Evolutionary conservation across 2,888 invertebrate genomes (phyloP).

Genomic region (Microplitis deprimator): DNA sequence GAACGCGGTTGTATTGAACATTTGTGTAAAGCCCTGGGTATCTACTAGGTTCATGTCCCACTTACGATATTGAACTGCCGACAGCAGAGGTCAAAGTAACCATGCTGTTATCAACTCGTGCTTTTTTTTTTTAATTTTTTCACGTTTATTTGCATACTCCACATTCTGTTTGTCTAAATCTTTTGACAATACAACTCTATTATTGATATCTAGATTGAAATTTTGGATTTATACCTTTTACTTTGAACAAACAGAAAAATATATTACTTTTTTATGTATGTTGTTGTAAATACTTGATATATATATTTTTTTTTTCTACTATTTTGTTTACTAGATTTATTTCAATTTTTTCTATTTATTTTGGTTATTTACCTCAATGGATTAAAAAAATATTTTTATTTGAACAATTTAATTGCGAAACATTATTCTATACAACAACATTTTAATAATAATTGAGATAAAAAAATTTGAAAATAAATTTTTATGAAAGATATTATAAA

Average conservation of each 20-base stretch:
- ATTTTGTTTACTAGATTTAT: too few relatives aligned
- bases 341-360: too few relatives aligned
- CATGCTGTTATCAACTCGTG: conserved; percentile 14
- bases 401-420: too few relatives aligned
- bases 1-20: conserved; percentile 23
- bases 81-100: conserved; percentile 23
- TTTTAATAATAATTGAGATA: too few relatives aligned
- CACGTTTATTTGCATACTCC: background rate
- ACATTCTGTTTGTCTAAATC: background rate
- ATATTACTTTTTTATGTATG: too few relatives aligned
- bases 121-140: background rate
- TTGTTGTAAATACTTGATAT: too few relatives aligned
- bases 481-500: background rate
- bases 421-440: too few relatives aligned
- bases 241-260: background rate
- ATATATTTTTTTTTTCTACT: too few relatives aligned
- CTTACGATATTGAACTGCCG: conserved; percentile 63
- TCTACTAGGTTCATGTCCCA: conserved; percentile 63
- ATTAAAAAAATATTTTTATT: too few relatives aligned
- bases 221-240: background rate
- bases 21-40: conserved; percentile 35
- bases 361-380: too few relatives aligned
- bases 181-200: background rate
- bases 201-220: background rate
- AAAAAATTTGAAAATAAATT: too few relatives aligned